Evolutionary conservation across 2,797 vertebrate species (phyloP).

Genomic region (Sebastes oblongus): DNA sequence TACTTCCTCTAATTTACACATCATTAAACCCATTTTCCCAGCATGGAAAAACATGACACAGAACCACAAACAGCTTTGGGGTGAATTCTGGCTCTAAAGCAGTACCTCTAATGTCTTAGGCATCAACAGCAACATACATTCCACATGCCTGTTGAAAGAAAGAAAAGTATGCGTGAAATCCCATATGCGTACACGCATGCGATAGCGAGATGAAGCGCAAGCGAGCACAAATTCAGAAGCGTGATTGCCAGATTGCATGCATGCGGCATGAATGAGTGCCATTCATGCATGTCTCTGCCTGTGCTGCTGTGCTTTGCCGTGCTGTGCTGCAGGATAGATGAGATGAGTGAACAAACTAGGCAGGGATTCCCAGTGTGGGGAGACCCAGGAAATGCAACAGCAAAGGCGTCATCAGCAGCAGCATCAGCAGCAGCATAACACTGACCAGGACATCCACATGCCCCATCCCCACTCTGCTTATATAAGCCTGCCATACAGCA

Average conservation of each 20-base stretch:
- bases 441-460: conserved; percentile 70
- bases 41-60: conserved; percentile 1
- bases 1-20: neutral
- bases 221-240: neutral
- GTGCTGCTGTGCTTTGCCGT: neutral
- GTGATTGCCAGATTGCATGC: neutral
- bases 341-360: conserved; percentile 49
- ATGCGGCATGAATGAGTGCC: neutral
- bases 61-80: conserved; percentile 6
- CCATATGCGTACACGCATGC: neutral
- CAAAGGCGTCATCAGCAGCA: conserved; percentile 72
- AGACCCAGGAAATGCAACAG: conserved; percentile 72
- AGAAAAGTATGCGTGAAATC: neutral
- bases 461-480: conserved; percentile 38
- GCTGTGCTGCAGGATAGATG: conserved; percentile 41
- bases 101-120: neutral
- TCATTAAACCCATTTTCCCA: conserved; percentile 1
- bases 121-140: neutral
- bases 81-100: neutral
- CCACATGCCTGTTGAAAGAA: neutral
- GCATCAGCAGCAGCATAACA: conserved; percentile 61
- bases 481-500: conserved; percentile 39
- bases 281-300: neutral
- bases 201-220: neutral
- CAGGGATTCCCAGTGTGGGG: conserved; percentile 79